A percentile compares a stretch with the other conserved stretches of the same genome.
Conservation (phyloP, 2,888 invertebrate species). For the Tinea semifulvella region DNA sequence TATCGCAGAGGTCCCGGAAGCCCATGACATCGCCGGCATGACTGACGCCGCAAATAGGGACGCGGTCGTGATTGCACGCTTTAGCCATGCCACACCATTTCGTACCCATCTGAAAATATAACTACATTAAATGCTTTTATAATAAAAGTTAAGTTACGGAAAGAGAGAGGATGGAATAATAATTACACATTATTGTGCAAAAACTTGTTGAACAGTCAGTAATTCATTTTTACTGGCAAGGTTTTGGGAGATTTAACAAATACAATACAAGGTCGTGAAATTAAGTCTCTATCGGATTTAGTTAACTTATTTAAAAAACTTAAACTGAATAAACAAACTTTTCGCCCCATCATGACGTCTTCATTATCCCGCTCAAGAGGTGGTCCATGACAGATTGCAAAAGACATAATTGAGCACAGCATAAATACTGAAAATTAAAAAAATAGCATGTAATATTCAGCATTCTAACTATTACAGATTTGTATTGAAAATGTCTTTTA, state of each 20-base stretch:
- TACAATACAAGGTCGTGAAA: neutral
- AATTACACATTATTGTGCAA: no score
- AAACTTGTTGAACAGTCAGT: no score
- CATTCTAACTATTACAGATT: no score
- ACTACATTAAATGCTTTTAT: neutral
- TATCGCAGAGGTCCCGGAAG: constrained; percentile 55
- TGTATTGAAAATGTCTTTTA: no score
- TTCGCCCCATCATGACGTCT: constrained; percentile 54
- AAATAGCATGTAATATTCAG: no score
- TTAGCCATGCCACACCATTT: constrained; percentile 63
- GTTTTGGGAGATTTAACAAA: neutral
- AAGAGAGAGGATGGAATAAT: no score
- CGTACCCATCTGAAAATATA: constrained; percentile 35
- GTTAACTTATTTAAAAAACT: neutral
- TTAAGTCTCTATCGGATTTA: constrained; percentile 1
- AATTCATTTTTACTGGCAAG: neutral
- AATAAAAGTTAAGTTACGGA: no score
- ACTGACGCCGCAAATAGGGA: constrained; percentile 51
- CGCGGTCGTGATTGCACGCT: constrained; percentile 56
- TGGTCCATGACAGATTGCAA: constrained; percentile 39
- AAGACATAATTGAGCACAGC: constrained; percentile 24
- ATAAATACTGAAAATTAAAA: constrained; percentile 31
- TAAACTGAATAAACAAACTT: constrained; percentile 33
- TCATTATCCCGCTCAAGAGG: constrained; percentile 51
- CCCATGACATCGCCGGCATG: constrained; percentile 58